Conservation (phyloP, 2,888 invertebrate genomes). For the Zelleria hepariella region DNA sequence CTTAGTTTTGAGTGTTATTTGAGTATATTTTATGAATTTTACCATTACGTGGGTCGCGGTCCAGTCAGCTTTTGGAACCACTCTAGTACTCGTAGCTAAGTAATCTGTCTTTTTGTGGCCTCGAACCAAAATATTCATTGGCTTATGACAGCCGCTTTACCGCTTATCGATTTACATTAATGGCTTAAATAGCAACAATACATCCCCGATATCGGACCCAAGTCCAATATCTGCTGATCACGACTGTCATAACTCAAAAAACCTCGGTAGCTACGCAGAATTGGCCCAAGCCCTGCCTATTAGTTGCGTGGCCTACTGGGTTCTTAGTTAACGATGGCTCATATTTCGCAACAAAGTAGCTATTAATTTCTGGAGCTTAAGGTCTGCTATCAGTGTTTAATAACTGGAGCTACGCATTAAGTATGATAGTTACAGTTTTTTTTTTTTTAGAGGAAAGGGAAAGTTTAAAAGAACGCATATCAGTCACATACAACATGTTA, state of each 20-base stretch:
- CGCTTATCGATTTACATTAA: neutral
- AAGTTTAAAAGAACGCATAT: too few relatives aligned
- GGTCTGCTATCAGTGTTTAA: neutral
- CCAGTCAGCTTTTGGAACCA: too few relatives aligned
- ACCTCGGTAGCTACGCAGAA: constrained; percentile 15
- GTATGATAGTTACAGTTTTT: too few relatives aligned
- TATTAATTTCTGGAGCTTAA: neutral
- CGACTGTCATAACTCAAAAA: constrained; percentile 36
- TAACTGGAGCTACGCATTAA: too few relatives aligned
- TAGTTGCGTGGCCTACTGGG: neutral
- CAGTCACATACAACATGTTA: too few relatives aligned
- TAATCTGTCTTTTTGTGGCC: neutral
- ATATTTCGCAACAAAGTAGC: neutral
- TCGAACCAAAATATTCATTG: neutral
- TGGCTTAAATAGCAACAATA: constrained; percentile 20
- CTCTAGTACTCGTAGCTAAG: too few relatives aligned
- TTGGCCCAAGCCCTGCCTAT: neutral
- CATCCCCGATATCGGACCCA: constrained; percentile 19
- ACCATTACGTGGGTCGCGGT: too few relatives aligned
- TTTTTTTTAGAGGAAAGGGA: too few relatives aligned
- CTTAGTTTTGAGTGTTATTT: too few relatives aligned
- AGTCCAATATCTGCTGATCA: constrained; percentile 14
- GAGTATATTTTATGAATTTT: too few relatives aligned
- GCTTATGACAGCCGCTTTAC: neutral
- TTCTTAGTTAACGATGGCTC: neutral